Evolutionary conservation across 2,797 vertebrate species (phyloP), one percentile per base, ranked within the genome.

Genomic region (Dermochelys coriacea): DNA sequence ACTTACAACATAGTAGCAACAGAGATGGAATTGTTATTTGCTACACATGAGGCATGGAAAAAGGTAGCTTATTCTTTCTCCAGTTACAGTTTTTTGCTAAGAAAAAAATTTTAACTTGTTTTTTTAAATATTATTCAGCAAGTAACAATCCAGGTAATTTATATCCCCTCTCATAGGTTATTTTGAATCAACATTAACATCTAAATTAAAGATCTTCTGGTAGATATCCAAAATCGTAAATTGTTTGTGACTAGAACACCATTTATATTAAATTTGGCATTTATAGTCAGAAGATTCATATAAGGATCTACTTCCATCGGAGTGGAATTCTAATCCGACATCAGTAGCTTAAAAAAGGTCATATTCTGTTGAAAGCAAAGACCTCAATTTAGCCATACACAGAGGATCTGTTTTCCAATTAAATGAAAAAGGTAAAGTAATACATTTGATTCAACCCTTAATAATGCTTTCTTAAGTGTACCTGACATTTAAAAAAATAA

Each of bases 361-460:
- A 77, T 95, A 92, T 79, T 97, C 96, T 31, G 80, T 96, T 23
- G 93, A 96, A 71, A 97, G 93, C 74, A 81, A 90, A 94, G 93
- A 94, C 49, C 57, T 96, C 31, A 61, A 87, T 80, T 85, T 96
- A 64, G 83, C 78, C n/a, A 80, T 94, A 52, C 37, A 27, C 6
- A 54, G 84, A 78, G 31, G 45, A 55, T 57, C 90, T 31, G 45
- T 49, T 52, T 89, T 88, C n/a, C 84, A 80, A 68, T 21, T 86
- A 14, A 82, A 64, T 78, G 45, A 34, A 78, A 86, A 91, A 85
- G 96, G 93, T 96, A 96, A 5, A 31, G 23, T 21, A 29, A 37
- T 31, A 19, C 27, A 52, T 52, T 52, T 64, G n/a, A 19, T 68
- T 59, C 29, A 59, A 14, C 64, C 16, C 5, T 68, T n/a, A n/a